These are phyloP conservation scores for Minunthozetes semirufus DNA, from an alignment of 2,888 invertebrate species.

Conservation along the genomic window DNA sequence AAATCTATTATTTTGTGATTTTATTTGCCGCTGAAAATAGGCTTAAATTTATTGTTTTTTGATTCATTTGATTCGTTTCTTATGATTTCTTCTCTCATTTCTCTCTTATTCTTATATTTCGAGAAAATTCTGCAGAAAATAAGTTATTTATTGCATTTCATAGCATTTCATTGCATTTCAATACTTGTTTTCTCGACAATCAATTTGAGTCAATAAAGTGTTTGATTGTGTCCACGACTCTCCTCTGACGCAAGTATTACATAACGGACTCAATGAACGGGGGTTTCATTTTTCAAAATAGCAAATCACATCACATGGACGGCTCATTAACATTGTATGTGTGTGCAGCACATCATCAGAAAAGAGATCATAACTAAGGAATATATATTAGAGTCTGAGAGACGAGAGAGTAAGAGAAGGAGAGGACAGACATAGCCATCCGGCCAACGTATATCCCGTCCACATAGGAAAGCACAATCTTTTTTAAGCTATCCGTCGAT, in stretches of 20 bases:
- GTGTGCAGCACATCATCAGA: constrained; percentile 19
- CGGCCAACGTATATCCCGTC: constrained; percentile 24
- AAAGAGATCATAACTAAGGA: constrained; percentile 21
- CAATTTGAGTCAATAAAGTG: constrained; percentile 5
- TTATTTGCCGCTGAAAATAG: background rate
- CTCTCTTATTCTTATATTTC: background rate
- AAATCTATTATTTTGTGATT: constrained; percentile 14
- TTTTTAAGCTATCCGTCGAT: constrained; percentile 11
- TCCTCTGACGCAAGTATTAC: constrained; percentile 7
- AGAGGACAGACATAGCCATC: constrained; percentile 18
- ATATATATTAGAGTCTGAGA: too few relatives aligned
- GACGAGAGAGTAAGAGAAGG: background rate
- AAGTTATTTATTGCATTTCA: constrained; percentile 11
- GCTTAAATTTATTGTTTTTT: background rate
- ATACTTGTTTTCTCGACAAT: constrained; percentile 27
- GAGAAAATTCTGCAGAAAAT: background rate
- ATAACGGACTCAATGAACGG: background rate
- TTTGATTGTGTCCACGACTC: background rate
- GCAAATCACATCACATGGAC: background rate
- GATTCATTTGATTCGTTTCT: background rate
- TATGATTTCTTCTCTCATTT: too few relatives aligned
- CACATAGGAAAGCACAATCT: background rate
- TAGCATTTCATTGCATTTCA: constrained; percentile 6
- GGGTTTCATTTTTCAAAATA: constrained; percentile 11
- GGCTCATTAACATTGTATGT: constrained; percentile 22